Evolutionary conservation across 2,888 invertebrate species (phyloP).

Genomic region (Sisyra nigra): DNA sequence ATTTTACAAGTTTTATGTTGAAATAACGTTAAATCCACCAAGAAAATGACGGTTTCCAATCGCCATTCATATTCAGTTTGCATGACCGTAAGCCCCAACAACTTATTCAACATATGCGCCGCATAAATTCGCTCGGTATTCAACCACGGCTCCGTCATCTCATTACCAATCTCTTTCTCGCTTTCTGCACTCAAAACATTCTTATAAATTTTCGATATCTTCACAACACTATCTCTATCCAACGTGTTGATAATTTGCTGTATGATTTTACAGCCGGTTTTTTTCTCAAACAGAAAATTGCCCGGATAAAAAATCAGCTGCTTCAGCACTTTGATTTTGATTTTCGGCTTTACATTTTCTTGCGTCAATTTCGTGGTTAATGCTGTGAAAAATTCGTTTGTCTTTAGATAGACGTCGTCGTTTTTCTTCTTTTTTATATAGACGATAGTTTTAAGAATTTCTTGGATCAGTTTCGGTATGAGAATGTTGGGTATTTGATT

Average conservation of each 20-base stretch:
- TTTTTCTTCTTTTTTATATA: conserved; percentile 30
- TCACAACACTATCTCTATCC: conserved; percentile 41
- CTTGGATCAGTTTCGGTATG: conserved; percentile 44
- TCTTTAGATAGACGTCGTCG: conserved; percentile 36
- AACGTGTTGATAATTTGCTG: conserved; percentile 46
- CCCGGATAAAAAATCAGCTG: conserved; percentile 52
- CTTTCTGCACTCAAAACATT: conserved; percentile 40
- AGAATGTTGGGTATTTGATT: conserved; percentile 38
- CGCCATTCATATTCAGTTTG: conserved; percentile 45
- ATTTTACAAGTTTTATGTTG: conserved; percentile 28
- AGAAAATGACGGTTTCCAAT: conserved; percentile 41
- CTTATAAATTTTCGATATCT: conserved; percentile 42
- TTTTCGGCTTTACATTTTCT: conserved; percentile 30
- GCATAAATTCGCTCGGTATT: conserved; percentile 53
- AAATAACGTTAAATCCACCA: conserved; percentile 48
- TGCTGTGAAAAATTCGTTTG: conserved; percentile 35
- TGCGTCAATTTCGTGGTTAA: conserved; percentile 33
- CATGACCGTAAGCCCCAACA: conserved; percentile 25
- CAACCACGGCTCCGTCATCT: conserved; percentile 37
- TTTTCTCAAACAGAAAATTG: conserved; percentile 56
- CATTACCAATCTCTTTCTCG: conserved; percentile 32
- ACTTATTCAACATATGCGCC: conserved; percentile 34
- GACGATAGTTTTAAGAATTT: conserved; percentile 24
- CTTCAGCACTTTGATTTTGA: conserved; percentile 40
- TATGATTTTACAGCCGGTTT: conserved; percentile 45